Base-by-base conservation (phyloP, 2,113 vertebrate genomes). In the Delphinus delphis region DNA sequence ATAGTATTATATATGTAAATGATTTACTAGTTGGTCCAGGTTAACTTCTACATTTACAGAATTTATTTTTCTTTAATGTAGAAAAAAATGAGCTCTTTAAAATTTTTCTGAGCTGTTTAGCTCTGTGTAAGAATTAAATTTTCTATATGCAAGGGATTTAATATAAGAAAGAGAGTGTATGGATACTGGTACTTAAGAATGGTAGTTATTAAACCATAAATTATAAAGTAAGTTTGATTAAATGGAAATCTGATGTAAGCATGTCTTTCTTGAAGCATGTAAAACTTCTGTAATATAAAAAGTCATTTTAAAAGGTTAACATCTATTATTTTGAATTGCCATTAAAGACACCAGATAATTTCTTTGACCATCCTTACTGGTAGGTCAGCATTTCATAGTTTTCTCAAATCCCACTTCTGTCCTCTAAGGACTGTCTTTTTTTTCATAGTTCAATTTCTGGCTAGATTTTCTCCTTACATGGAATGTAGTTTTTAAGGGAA, bases 21-120 rank as follows among this genome's bases (percentile, higher is more conserved):
- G 18, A 74, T 68, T 31, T 95, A 7, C 38, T 71, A 31, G 26
- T 36, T 90, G n/a, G 25, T 82, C 33, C 10, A 50, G 12, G 20
- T 88, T 77, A 91, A 73, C 50, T 14, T 76, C 11, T 60, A 15
- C 1, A 41, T 89, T 76, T 95, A 36, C 4, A 87, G 31, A 95
- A 47, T 83, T 81, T 79, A 55, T 74, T 84, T 95, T 88, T 89
- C 58, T 65, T 90, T 93, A 92, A 20, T 70, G 11, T 44, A 60
- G 17, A 33, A 77, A 95, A 84, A 88, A 38, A 63, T 44, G 21
- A 26, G 33, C 47, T 63, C 41, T 79, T 86, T 38, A 77, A 73
- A 53, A 17, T 17, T 41, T 80, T 90, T 74, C 65, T 63, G 13
- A 91, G 28, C 93, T 93, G 15, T 88, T 88, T 82, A 93, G 10